Evolutionary conservation across 2,797 vertebrate genomes (phyloP), one percentile per base, ranked within the genome.

Genomic region (Gallinago nigripennis): DNA sequence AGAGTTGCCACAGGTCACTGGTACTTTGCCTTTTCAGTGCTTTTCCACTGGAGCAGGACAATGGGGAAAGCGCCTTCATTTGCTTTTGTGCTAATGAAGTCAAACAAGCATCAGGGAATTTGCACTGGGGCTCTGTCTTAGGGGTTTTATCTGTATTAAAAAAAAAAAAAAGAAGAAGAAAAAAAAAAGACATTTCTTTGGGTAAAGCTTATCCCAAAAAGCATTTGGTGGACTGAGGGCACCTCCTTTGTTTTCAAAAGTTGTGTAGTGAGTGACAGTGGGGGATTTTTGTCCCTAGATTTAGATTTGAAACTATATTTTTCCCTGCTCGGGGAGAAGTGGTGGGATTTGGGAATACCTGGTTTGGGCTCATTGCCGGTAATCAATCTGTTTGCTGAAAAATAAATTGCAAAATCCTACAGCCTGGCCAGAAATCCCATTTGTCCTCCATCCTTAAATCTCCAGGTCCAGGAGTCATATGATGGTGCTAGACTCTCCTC

Each of bases 1-100:
- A 95, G 91, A 84, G 51, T 94, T 97, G 92, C 94, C 64, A 76
- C 87, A 94, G 92, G 91, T 94, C 95, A 92, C 60, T 88, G 78
- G 64, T 91, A 79, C 90, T 95, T 90, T 54, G 90, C 87, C 92
- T 92, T 95, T 82, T 96, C 83, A 68, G 86, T 17, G 68, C 86
- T 93, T 66, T 96, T 90, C 77, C 77, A 82, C 77, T 80, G 91
- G 24, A 84, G 73, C 8, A 1, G 91, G 73, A 96, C 95, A 96
- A 96, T 90, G 71, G 83, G 66, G 63, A 94, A 92, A 92, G 63
- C 0, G 31, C 77, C 90, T 97, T 90, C 95, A 94, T 96, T 96
- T 96, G 94, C 91, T 92, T 97, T 94, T 90, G 94, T 84, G 77
- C 70, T 96, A 90, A 96, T 86, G 77, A 86, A 91, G 95, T 96